A percentile compares a stretch with the other conserved stretches of the same genome.
Conservation (phyloP, 2,888 invertebrate species). For the Patella caerulea region DNA sequence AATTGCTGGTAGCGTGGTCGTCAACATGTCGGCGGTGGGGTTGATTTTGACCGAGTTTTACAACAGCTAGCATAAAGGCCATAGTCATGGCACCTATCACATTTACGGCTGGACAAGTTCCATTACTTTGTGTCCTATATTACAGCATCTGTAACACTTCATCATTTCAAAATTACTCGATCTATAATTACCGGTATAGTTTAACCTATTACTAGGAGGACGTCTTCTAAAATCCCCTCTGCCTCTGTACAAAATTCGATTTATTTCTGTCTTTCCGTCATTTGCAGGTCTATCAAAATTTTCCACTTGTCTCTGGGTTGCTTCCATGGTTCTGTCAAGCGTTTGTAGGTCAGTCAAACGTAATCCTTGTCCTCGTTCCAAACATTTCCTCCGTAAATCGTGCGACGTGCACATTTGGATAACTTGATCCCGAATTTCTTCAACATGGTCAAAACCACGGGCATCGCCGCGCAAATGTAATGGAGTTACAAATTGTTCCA, state of each 20-base stretch:
- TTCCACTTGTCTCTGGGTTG: neutral
- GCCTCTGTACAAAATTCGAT: neutral
- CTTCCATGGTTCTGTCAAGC: constrained; percentile 12
- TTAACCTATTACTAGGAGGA: too few relatives aligned
- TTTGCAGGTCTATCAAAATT: neutral
- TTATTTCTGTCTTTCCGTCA: neutral
- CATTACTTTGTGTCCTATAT: constrained; percentile 11
- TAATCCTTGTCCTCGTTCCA: constrained; percentile 11
- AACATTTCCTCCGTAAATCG: constrained; percentile 16
- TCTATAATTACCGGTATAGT: too few relatives aligned
- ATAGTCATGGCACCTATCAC: neutral
- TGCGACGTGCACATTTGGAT: constrained; percentile 12
- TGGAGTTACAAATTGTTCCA: constrained; percentile 14
- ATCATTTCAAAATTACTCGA: neutral
- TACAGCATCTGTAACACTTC: constrained; percentile 10
- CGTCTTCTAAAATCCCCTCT: neutral
- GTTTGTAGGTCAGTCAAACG: neutral
- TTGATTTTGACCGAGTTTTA: neutral
- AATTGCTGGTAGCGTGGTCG: too few relatives aligned
- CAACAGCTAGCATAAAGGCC: constrained; percentile 12
- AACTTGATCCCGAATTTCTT: constrained; percentile 18
- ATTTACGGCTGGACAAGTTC: constrained; percentile 13
- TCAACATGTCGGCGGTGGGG: too few relatives aligned
- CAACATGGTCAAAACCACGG: constrained; percentile 15
- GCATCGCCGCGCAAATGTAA: neutral